Percentiles rank a stretch among this genome's conserved stretches.
These are phyloP conservation scores for Erynnis tages DNA, from an alignment of 2,888 invertebrate genomes.

Conservation along the genomic window DNA sequence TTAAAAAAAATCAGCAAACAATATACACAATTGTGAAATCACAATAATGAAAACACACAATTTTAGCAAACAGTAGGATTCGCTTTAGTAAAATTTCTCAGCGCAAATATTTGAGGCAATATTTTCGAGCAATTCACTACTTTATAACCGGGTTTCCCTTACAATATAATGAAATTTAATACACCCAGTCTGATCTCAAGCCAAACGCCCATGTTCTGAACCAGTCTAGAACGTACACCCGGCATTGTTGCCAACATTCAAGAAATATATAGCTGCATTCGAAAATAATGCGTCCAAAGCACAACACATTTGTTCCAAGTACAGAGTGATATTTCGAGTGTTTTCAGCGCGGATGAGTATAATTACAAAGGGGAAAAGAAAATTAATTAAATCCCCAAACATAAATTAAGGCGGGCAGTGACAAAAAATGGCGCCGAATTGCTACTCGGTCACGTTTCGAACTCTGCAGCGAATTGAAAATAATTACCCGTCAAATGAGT, in stretches of 20 bases:
- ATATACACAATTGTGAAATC: no score
- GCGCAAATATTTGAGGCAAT: no score
- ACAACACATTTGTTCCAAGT: neutral
- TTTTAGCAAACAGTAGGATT: no score
- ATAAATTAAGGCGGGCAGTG: constrained; percentile 41
- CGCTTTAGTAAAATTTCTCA: no score
- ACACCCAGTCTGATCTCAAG: constrained; percentile 23
- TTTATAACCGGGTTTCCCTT: constrained; percentile 12
- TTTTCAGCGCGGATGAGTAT: neutral
- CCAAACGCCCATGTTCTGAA: constrained; percentile 22
- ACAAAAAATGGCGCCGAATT: constrained; percentile 27
- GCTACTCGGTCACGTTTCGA: constrained; percentile 46
- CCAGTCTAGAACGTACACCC: constrained; percentile 9
- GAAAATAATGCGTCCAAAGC: constrained; percentile 11
- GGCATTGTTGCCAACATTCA: constrained; percentile 20
- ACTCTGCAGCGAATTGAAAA: constrained; percentile 61
- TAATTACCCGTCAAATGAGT: constrained; percentile 71
- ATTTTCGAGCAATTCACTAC: no score
- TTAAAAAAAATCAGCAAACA: no score
- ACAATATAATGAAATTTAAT: constrained; percentile 21
- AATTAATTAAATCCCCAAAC: constrained; percentile 42
- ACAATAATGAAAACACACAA: no score
- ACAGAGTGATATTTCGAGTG: constrained; percentile 2
- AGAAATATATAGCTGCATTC: constrained; percentile 20
- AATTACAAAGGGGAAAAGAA: constrained; percentile 37